Evolutionary conservation across 1,140 invertebrate genomes (phyloP).

Genomic region (Drosophila nasuta): DNA sequence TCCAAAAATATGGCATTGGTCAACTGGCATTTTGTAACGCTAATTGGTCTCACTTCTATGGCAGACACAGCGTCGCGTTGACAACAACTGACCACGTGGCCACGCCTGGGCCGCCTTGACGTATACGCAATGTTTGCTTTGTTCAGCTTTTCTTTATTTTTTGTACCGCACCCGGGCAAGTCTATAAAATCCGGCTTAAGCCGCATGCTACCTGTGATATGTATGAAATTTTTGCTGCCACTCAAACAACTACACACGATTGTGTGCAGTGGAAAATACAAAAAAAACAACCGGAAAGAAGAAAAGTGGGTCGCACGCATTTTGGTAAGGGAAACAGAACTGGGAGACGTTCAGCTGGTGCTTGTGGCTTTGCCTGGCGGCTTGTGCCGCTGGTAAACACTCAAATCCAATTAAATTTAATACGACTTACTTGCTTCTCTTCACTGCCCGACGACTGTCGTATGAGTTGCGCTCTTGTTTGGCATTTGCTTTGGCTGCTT

Average conservation of each 20-base stretch:
- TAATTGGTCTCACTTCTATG: slow-evolving; percentile 64
- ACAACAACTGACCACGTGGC: slow-evolving; percentile 63
- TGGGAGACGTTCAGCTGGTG: slow-evolving; percentile 62
- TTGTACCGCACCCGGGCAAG: slow-evolving; percentile 16
- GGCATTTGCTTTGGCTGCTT: slow-evolving; percentile 63
- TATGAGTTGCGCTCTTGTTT: slow-evolving; percentile 49
- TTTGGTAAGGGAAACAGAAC: slow-evolving; percentile 21
- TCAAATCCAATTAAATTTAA: slow-evolving; percentile 85
- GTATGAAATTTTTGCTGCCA: slow-evolving; percentile 69
- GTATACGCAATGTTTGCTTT: slow-evolving; percentile 79
- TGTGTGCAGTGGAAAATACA: background rate
- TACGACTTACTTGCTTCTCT: slow-evolving; percentile 80
- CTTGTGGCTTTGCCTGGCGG: slow-evolving; percentile 65
- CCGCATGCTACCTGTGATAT: slow-evolving; percentile 74
- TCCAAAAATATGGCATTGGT: slow-evolving; percentile 24
- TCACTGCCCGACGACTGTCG: slow-evolving; percentile 39
- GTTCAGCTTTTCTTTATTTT: slow-evolving; percentile 31
- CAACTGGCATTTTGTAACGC: slow-evolving; percentile 39
- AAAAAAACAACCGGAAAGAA: slow-evolving; percentile 15
- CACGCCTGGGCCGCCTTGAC: slow-evolving; percentile 42
- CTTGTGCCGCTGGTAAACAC: slow-evolving; percentile 82
- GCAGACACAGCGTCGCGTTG: slow-evolving; percentile 60
- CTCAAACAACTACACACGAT: slow-evolving; percentile 44
- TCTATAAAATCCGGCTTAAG: slow-evolving; percentile 80
- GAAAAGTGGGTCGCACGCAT: slow-evolving; percentile 67